These are phyloP conservation scores for Apis dorsata DNA, from an alignment of 1,140 invertebrate species.

Conservation along the genomic window DNA sequence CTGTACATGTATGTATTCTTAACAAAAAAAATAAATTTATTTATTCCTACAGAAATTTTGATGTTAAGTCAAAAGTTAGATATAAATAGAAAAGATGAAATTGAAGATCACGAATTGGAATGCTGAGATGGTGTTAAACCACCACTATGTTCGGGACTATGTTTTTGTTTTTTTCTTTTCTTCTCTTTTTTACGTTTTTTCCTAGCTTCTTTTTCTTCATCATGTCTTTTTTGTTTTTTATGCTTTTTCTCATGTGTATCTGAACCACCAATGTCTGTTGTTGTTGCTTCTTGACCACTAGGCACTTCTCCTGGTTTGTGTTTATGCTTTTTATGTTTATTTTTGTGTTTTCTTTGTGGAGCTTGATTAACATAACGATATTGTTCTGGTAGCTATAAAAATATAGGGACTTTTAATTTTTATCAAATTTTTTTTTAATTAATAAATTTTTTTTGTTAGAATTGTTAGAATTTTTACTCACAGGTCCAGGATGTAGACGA, in stretches of 20 bases:
- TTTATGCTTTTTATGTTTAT: slow-evolving; percentile 97
- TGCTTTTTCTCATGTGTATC: slow-evolving; percentile 97
- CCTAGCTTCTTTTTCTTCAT: slow-evolving; percentile 94
- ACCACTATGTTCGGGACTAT: slow-evolving; percentile 92
- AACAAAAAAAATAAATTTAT: neutral
- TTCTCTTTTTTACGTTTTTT: slow-evolving; percentile 98
- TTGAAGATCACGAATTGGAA: slow-evolving; percentile 81
- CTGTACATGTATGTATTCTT: slow-evolving; percentile 8
- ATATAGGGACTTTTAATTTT: slow-evolving; percentile 33
- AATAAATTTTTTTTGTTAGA: neutral
- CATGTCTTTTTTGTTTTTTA: slow-evolving; percentile 96
- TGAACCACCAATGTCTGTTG: slow-evolving; percentile 83
- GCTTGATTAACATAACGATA: slow-evolving; percentile 96
- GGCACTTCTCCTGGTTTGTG: slow-evolving; percentile 89
- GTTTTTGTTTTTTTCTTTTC: slow-evolving; percentile 96
- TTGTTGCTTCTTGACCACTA: slow-evolving; percentile 85
- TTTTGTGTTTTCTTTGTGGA: slow-evolving; percentile 95
- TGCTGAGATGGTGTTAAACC: slow-evolving; percentile 87
- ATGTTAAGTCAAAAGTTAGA: slow-evolving; percentile 40
- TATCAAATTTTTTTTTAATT: neutral
- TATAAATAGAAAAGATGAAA: slow-evolving; percentile 57
- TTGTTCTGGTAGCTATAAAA: slow-evolving; percentile 93
- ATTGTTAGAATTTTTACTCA: slow-evolving; percentile 77
- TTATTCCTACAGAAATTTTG: slow-evolving; percentile 3
- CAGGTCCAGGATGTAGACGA: slow-evolving; percentile 96